These are phyloP conservation scores for Gallinago jamesoni DNA, from an alignment of 2,113 vertebrate species.

Conservation along the genomic window DNA sequence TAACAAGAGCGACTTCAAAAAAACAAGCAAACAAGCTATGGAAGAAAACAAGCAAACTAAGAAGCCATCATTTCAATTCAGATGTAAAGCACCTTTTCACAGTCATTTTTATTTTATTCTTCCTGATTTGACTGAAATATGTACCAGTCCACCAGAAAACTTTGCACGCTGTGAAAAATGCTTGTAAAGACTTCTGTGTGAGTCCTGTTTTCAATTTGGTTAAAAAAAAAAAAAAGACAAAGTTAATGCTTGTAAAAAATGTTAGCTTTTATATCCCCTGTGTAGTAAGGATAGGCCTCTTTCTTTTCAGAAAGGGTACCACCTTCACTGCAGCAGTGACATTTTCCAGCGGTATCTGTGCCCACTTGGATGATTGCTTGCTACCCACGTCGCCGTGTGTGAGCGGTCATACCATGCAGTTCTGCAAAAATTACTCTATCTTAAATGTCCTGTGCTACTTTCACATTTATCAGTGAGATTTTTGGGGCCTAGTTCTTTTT, in stretches of 20 bases:
- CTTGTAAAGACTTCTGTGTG: neutral
- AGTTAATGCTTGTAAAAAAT: neutral
- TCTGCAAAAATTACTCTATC: neutral
- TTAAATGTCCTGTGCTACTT: neutral
- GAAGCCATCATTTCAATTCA: neutral
- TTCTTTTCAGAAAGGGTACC: neutral
- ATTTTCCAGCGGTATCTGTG: neutral
- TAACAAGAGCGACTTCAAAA: constrained; percentile 37
- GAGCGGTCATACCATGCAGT: neutral
- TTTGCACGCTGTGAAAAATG: neutral
- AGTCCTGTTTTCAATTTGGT: neutral
- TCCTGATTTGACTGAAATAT: neutral
- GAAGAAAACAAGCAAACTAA: neutral
- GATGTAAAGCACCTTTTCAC: neutral
- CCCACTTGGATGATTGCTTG: neutral
- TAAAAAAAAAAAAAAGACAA: neutral
- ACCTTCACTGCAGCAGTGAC: neutral
- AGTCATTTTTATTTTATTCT: neutral
- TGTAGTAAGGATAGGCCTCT: neutral
- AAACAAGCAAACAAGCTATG: neutral
- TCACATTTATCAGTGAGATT: neutral
- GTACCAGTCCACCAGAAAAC: neutral
- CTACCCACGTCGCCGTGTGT: neutral
- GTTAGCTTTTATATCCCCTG: neutral
- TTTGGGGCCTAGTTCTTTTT: neutral